phyloP scores from a whole-genome alignment of 1,140 invertebrate genomes.

The Trichomalopsis sarcophagae region DNA sequence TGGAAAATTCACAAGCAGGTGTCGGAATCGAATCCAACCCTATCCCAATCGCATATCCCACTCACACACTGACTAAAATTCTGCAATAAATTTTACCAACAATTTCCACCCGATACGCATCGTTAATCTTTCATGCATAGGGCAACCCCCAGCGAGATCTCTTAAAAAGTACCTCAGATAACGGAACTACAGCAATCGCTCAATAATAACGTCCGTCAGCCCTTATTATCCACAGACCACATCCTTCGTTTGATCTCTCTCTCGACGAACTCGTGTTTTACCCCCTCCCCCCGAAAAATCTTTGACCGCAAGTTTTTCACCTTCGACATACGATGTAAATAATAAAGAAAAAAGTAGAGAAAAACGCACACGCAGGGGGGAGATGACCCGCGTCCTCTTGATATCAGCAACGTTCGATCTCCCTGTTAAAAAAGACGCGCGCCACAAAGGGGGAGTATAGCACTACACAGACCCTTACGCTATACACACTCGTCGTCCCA shows the following conservation, averaged over 20 bases:
- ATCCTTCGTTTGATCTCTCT: neutral
- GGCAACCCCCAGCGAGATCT: neutral
- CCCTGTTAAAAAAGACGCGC: neutral
- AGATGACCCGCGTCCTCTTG: constrained; percentile 10
- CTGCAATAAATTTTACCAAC: no score
- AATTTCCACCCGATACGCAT: no score
- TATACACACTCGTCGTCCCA: neutral
- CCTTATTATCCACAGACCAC: neutral
- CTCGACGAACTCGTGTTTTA: neutral
- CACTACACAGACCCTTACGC: neutral
- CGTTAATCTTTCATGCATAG: neutral
- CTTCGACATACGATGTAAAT: neutral
- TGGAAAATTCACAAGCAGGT: no score
- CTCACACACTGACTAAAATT: no score
- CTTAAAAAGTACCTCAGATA: neutral
- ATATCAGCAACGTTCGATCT: constrained; percentile 4
- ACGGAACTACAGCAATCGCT: neutral
- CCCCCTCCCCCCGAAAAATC: neutral
- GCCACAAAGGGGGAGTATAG: neutral
- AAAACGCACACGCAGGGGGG: neutral
- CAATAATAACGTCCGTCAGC: neutral
- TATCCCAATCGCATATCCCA: no score
- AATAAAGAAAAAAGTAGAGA: neutral
- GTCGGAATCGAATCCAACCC: no score
- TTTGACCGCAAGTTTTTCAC: neutral